These are phyloP conservation scores for Tipula unca DNA, from an alignment of 2,888 invertebrate genomes.

Conservation along the genomic window DNA sequence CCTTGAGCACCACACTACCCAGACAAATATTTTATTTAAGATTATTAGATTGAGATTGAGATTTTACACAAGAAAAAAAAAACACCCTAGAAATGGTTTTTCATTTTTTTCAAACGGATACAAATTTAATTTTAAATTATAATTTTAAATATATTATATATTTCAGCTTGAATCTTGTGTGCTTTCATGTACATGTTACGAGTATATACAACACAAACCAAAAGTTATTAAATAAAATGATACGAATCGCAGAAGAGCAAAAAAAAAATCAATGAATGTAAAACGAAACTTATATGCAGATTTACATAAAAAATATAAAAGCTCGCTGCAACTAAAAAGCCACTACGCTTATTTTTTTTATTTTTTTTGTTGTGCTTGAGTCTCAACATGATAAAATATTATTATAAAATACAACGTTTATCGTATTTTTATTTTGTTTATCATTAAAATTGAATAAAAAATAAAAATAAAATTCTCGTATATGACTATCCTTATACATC, in stretches of 20 bases:
- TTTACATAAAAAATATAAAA: neutral
- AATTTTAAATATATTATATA: too few species aligned
- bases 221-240: neutral
- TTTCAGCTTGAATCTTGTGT: neutral
- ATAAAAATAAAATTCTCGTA: neutral
- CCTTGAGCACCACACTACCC: neutral
- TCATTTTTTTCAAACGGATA: neutral
- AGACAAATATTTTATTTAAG: neutral
- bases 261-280: neutral
- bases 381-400: neutral
- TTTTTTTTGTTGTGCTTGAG: neutral
- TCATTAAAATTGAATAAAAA: neutral
- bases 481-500: neutral
- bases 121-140: neutral
- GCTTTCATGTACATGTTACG: neutral
- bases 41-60: neutral
- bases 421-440: neutral
- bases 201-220: neutral
- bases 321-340: neutral
- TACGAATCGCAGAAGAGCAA: neutral
- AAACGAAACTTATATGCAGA: neutral
- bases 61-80: neutral
- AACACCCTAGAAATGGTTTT: neutral
- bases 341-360: too few species aligned
- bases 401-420: neutral